Conservation (phyloP, 2,888 invertebrate genomes). For the Caenorhabditis imperialis region DNA sequence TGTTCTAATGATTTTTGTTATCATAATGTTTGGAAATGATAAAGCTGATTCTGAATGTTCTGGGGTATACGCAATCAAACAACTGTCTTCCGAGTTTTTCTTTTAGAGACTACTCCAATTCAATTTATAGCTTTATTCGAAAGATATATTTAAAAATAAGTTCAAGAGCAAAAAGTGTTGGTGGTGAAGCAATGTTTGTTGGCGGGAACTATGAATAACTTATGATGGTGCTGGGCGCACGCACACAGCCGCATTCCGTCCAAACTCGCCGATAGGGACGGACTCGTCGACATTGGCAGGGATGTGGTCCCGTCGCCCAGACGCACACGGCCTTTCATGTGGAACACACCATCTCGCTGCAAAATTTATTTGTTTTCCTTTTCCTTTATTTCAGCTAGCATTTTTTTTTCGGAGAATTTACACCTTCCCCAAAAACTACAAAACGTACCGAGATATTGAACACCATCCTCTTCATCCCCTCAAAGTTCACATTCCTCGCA, state of each 20-base stretch:
- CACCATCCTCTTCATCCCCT: conserved; percentile 63
- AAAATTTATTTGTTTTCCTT: conserved; percentile 16
- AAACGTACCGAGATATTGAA: conserved; percentile 75
- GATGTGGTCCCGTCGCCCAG: conserved; percentile 54
- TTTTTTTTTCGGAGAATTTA: too few relatives aligned
- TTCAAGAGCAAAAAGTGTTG: conserved; percentile 42
- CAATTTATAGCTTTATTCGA: too few relatives aligned
- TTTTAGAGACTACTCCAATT: too few relatives aligned
- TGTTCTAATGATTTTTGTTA: too few relatives aligned
- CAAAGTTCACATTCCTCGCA: conserved; percentile 61
- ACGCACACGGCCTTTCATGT: conserved; percentile 55
- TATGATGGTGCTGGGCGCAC: conserved; percentile 62
- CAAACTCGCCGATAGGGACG: conserved; percentile 74
- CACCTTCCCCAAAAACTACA: too few relatives aligned
- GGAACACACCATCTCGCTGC: conserved; percentile 61
- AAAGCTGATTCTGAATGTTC: too few relatives aligned
- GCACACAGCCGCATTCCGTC: conserved; percentile 76
- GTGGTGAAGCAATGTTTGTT: conserved; percentile 70
- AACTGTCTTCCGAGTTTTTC: background rate
- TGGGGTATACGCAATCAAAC: too few relatives aligned
- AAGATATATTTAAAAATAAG: too few relatives aligned
- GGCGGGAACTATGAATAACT: conserved; percentile 72
- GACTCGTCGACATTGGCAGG: conserved; percentile 73
- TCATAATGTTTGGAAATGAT: too few relatives aligned
- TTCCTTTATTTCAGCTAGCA: conserved; percentile 1